phyloP scores from a whole-genome alignment of 2,888 invertebrate genomes.

The Tenthredo scrophulariae region DNA sequence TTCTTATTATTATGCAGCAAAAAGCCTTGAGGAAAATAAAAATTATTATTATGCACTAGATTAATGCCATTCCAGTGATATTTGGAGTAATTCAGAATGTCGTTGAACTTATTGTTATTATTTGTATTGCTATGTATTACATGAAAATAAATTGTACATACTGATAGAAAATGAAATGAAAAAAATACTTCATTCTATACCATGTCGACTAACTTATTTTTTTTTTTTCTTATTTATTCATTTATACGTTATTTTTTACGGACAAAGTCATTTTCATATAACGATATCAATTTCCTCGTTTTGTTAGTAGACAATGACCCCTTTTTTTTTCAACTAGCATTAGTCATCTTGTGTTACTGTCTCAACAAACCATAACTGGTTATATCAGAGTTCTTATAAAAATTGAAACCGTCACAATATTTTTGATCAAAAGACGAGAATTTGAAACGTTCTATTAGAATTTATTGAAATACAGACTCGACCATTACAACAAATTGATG shows the following conservation, averaged over 20 bases:
- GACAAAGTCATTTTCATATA: neutral
- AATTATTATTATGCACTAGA: no score
- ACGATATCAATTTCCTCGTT: neutral
- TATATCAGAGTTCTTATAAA: neutral
- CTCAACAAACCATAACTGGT: neutral
- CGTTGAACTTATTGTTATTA: constrained; percentile 33
- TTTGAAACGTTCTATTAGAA: neutral
- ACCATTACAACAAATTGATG: neutral
- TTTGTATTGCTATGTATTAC: neutral
- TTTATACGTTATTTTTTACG: neutral
- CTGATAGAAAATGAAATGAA: neutral
- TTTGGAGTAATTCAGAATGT: neutral
- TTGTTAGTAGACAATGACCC: constrained; percentile 8
- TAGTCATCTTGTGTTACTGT: neutral
- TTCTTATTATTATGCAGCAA: constrained; percentile 42
- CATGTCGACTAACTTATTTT: neutral
- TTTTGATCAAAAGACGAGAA: neutral
- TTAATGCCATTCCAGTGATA: neutral
- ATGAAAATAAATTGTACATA: neutral
- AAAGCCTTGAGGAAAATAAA: no score
- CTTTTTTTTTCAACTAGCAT: neutral
- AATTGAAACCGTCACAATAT: neutral
- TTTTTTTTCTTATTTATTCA: neutral
- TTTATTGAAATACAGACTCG: neutral
- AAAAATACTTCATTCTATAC: neutral